These are phyloP conservation scores for Actenoides hombroni DNA, from an alignment of 2,113 vertebrate genomes.

Conservation along the genomic window DNA sequence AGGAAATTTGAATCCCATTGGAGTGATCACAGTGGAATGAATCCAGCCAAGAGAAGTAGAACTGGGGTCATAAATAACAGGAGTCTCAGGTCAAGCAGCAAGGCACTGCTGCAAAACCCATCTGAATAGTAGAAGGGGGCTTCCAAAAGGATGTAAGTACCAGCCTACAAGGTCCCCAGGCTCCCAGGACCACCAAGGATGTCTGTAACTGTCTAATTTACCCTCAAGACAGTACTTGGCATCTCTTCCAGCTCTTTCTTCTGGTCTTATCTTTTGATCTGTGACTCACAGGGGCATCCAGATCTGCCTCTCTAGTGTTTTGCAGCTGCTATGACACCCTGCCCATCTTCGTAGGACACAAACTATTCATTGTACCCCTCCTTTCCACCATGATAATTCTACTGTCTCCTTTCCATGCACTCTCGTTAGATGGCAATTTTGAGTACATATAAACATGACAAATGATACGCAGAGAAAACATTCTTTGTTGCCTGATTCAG, in stretches of 20 bases:
- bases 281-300: background rate
- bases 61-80: slow-evolving; percentile 19
- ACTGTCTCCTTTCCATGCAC: background rate
- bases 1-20: slow-evolving; percentile 27
- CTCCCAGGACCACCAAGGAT: slow-evolving; percentile 11
- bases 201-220: background rate
- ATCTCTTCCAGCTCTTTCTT: background rate
- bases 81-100: background rate
- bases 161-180: background rate
- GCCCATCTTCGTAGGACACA: background rate
- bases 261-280: background rate
- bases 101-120: background rate
- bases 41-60: background rate
- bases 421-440: background rate
- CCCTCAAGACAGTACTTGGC: background rate
- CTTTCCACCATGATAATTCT: background rate
- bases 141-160: background rate
- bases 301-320: background rate
- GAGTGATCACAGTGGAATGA: slow-evolving; percentile 14
- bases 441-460: background rate
- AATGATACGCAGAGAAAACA: background rate
- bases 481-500: background rate
- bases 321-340: background rate
- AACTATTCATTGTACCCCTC: background rate
- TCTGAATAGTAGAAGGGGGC: background rate